These are phyloP conservation scores for Hirtodrosophila histrioides DNA, from an alignment of 2,888 invertebrate genomes.

Conservation along the genomic window DNA sequence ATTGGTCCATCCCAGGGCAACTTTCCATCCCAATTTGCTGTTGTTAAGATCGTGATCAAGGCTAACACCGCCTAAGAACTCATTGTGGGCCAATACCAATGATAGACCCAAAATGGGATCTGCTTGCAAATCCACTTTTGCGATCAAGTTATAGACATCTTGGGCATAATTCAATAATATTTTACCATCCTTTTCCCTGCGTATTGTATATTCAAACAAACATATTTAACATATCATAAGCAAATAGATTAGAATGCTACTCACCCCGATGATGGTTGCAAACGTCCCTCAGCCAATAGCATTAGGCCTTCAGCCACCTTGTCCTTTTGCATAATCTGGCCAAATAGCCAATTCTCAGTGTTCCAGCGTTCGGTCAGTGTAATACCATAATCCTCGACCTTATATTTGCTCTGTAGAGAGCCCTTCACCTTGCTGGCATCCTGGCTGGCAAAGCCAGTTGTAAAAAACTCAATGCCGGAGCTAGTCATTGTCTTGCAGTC, in stretches of 20 bases:
- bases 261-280: slow-evolving; percentile 94
- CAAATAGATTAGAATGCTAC: not conserved
- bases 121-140: slow-evolving; percentile 92
- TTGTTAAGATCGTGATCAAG: slow-evolving; percentile 94
- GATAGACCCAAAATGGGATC: slow-evolving; percentile 91
- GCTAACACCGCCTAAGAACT: slow-evolving; percentile 95
- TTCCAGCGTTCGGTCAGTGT: slow-evolving; percentile 99
- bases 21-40: slow-evolving; percentile 93
- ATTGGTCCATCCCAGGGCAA: slow-evolving; percentile 94
- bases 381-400: slow-evolving; percentile 92
- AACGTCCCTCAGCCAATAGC: slow-evolving; percentile 93
- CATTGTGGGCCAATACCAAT: slow-evolving; percentile 92
- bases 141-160: slow-evolving; percentile 90
- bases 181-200: slow-evolving; percentile 87
- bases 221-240: too few species aligned
- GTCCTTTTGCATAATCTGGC: slow-evolving; percentile 94
- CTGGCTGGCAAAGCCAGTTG: slow-evolving; percentile 94
- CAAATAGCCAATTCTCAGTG: slow-evolving; percentile 95
- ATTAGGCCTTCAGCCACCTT: slow-evolving; percentile 95
- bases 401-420: slow-evolving; percentile 95
- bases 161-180: slow-evolving; percentile 93
- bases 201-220: too few species aligned
- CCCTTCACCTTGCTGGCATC: slow-evolving; percentile 95
- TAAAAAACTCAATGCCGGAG: slow-evolving; percentile 95
- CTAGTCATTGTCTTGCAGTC: slow-evolving; percentile 96